Percentiles rank a stretch among this genome's conserved stretches.
Evolutionary conservation across 2,113 vertebrate species (phyloP).

Genomic region (Poecile atricapillus): DNA sequence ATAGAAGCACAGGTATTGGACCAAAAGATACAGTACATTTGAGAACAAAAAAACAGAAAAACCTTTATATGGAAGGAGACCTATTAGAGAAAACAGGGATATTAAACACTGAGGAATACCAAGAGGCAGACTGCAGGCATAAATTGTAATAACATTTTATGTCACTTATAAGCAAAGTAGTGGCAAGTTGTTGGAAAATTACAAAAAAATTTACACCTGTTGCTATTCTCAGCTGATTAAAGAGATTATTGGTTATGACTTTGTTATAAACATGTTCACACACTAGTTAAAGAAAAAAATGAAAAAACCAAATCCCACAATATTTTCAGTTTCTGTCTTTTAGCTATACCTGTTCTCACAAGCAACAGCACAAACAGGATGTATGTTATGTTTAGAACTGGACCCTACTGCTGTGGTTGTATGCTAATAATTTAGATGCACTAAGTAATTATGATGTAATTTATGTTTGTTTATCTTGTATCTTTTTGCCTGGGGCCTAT

Average conservation of each 20-base stretch:
- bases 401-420: not conserved
- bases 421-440: not conserved
- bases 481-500: not conserved
- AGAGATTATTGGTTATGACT: not conserved
- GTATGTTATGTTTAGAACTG: not conserved
- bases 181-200: not conserved
- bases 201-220: not conserved
- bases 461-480: not conserved
- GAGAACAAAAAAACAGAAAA: not conserved
- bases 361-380: not conserved
- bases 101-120: not conserved
- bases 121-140: not conserved
- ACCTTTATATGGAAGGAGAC: not conserved
- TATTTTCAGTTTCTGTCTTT: not conserved
- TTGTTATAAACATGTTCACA: not conserved
- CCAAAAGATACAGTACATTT: not conserved
- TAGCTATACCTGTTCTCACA: not conserved
- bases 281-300: not conserved
- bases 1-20: not conserved
- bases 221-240: not conserved
- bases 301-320: not conserved
- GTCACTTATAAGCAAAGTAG: not conserved
- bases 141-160: slow-evolving; percentile 26
- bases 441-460: not conserved
- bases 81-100: not conserved